These are phyloP conservation scores for Trileptium ribeirensis DNA, from an alignment of 2,888 invertebrate species.

Conservation along the genomic window DNA sequence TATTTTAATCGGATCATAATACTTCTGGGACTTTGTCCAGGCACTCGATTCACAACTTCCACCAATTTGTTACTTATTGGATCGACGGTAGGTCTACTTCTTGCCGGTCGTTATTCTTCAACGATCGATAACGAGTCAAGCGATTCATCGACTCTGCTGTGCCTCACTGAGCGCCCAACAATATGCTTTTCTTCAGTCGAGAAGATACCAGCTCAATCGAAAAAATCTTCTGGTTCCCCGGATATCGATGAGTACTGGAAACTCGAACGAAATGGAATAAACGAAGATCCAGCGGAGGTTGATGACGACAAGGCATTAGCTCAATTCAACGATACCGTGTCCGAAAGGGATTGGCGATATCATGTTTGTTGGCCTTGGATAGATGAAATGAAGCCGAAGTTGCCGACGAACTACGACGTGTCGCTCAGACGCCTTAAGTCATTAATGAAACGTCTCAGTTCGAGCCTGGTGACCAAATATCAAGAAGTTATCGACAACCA, in stretches of 20 bases:
- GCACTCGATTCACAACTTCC: too few species aligned
- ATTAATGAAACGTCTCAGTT: not conserved
- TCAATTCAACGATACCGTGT: not conserved
- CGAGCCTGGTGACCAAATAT: not conserved
- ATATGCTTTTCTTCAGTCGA: too few species aligned
- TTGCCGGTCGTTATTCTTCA: not conserved
- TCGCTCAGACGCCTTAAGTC: not conserved
- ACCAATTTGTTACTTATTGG: too few species aligned
- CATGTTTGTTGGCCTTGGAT: not conserved
- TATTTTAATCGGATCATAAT: too few species aligned
- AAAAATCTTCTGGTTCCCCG: too few species aligned
- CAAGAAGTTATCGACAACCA: not conserved
- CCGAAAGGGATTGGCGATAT: not conserved
- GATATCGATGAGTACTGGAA: not conserved
- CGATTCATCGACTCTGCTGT: not conserved
- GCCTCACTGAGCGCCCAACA: too few species aligned
- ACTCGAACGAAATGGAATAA: not conserved
- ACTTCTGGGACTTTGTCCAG: too few species aligned
- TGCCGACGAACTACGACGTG: not conserved
- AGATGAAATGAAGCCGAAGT: not conserved
- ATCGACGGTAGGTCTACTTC: not conserved
- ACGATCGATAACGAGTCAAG: not conserved
- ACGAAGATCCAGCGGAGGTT: not conserved
- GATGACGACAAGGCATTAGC: not conserved
- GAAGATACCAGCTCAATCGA: too few species aligned